Evolutionary conservation across 2,113 vertebrate species (phyloP).

Genomic region (Carollia perspicillata): DNA sequence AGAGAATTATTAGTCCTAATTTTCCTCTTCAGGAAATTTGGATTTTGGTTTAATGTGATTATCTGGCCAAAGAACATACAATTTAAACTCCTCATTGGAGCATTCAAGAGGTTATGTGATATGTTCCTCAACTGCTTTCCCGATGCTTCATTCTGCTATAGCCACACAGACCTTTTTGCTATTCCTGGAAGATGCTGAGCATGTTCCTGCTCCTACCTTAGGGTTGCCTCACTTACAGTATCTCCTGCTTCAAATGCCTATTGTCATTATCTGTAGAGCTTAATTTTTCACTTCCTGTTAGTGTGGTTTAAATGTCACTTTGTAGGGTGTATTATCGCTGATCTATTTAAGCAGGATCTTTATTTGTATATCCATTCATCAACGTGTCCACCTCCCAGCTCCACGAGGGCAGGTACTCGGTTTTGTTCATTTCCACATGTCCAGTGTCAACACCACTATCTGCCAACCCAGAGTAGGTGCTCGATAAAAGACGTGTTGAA

Average conservation of each 20-base stretch:
- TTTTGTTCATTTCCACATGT: neutral
- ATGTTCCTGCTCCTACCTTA: neutral
- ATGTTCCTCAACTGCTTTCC: neutral
- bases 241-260: neutral
- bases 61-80: neutral
- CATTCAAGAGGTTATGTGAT: neutral
- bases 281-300: neutral
- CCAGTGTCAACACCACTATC: neutral
- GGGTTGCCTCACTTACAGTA: neutral
- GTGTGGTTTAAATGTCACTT: neutral
- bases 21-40: constrained; percentile 1
- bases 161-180: neutral
- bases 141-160: neutral
- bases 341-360: neutral
- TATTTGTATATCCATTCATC: neutral
- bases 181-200: neutral
- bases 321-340: neutral
- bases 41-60: neutral
- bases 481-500: neutral
- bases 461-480: neutral
- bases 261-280: neutral
- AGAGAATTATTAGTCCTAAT: neutral
- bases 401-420: neutral
- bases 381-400: neutral
- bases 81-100: neutral